These are phyloP conservation scores for Cherax destructor DNA, from an alignment of 1,140 invertebrate species.

Conservation along the genomic window DNA sequence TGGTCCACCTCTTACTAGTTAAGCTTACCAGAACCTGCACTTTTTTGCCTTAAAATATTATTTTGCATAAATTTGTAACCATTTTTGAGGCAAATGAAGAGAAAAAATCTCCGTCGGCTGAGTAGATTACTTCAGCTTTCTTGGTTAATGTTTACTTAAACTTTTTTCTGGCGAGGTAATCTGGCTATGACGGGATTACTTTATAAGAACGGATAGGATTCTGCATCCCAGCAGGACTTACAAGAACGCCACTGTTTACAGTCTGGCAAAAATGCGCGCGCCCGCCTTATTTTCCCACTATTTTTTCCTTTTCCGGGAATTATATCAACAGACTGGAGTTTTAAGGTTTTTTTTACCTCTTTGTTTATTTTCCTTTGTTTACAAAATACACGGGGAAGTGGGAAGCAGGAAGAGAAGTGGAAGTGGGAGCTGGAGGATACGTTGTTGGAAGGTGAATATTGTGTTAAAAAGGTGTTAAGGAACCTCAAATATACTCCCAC, in stretches of 20 bases:
- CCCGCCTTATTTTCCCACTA: too few species aligned
- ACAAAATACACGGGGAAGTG: too few species aligned
- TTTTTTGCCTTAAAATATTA: background rate
- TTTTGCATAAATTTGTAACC: background rate
- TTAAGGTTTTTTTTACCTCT: background rate
- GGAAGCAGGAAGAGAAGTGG: too few species aligned
- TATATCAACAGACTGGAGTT: background rate
- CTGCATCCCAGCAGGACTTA: background rate
- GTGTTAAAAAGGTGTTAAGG: too few species aligned
- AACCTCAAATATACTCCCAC: too few species aligned
- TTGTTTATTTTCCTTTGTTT: too few species aligned
- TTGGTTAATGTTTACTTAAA: background rate
- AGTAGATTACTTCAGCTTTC: background rate
- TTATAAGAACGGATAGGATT: background rate
- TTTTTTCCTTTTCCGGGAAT: too few species aligned
- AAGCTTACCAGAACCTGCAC: background rate
- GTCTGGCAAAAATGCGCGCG: too few species aligned
- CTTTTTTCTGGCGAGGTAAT: background rate
- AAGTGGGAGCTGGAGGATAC: too few species aligned
- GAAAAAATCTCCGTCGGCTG: background rate
- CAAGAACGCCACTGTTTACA: too few species aligned
- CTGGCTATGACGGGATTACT: background rate
- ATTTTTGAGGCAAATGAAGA: background rate
- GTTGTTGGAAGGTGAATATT: too few species aligned
- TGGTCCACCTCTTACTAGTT: background rate